phyloP scores from a whole-genome alignment of 2,797 vertebrate species.

The Megalops cyprinoides region DNA sequence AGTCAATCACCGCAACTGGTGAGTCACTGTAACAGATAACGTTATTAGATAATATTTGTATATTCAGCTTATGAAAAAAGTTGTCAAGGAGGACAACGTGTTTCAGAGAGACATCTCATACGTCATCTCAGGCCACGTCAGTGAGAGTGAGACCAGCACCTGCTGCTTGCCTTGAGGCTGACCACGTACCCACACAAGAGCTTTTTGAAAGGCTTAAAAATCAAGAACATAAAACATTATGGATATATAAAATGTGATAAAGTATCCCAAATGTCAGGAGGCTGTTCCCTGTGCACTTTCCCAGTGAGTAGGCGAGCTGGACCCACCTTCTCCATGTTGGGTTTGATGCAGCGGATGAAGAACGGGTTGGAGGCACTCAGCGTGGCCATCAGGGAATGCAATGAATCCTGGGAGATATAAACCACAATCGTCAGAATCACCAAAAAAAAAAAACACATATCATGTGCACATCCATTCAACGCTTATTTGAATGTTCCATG shows the following conservation, averaged over 20 bases:
- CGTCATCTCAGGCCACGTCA: background rate
- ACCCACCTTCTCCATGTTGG: constrained; percentile 89
- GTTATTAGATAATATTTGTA: background rate
- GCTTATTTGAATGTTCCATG: background rate
- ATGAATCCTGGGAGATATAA: constrained; percentile 78
- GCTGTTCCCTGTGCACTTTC: background rate
- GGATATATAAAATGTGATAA: background rate
- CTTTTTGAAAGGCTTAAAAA: background rate
- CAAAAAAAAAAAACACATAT: no score
- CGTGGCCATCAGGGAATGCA: constrained; percentile 89
- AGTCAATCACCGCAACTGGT: background rate
- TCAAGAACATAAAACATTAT: background rate
- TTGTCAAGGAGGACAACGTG: background rate
- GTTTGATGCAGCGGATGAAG: constrained; percentile 94
- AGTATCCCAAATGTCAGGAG: no score
- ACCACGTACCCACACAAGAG: background rate
- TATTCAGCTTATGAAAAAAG: background rate
- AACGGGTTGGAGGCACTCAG: constrained; percentile 91
- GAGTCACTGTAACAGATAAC: background rate
- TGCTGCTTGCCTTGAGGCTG: background rate
- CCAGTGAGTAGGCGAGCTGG: background rate
- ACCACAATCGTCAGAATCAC: background rate
- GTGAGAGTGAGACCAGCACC: background rate
- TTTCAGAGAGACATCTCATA: no score
- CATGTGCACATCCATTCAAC: background rate